Percentiles rank a stretch among this genome's conserved stretches.
Conservation (phyloP, 2,797 vertebrate species). For the Pogonophryne albipinna region DNA sequence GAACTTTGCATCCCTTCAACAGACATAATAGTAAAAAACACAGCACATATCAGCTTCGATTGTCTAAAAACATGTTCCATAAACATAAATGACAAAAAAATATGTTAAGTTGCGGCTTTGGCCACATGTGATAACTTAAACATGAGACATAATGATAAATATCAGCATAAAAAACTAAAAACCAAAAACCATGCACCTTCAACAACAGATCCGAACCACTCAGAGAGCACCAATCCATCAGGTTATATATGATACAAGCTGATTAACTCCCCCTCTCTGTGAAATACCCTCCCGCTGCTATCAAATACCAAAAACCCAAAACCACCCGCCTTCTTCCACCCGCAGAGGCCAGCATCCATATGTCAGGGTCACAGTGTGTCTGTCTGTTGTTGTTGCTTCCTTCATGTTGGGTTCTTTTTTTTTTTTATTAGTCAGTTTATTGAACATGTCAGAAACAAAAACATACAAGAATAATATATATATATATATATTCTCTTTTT, state of each 20-base stretch:
- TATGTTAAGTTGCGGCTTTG: neutral
- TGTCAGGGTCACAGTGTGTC: constrained; percentile 55
- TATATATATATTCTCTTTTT: no score
- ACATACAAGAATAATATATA: no score
- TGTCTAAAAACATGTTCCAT: neutral
- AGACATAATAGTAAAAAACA: neutral
- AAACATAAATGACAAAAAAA: neutral
- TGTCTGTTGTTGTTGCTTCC: constrained; percentile 31
- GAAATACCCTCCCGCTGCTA: constrained; percentile 60
- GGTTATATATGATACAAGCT: constrained; percentile 35
- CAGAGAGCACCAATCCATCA: constrained; percentile 13
- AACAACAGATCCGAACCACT: constrained; percentile 12
- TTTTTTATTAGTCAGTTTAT: no score
- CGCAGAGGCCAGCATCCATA: constrained; percentile 57
- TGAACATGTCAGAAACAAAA: no score
- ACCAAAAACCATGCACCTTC: neutral
- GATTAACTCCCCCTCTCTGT: constrained; percentile 43
- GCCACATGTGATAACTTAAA: neutral
- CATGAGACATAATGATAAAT: neutral
- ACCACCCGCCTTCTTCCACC: constrained; percentile 32
- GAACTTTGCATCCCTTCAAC: neutral
- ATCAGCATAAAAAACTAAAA: neutral
- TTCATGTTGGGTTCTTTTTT: neutral
- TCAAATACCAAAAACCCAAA: constrained; percentile 52
- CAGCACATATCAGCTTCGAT: neutral